phyloP scores from a whole-genome alignment of 2,113 vertebrate species.

The Vidua macroura region DNA sequence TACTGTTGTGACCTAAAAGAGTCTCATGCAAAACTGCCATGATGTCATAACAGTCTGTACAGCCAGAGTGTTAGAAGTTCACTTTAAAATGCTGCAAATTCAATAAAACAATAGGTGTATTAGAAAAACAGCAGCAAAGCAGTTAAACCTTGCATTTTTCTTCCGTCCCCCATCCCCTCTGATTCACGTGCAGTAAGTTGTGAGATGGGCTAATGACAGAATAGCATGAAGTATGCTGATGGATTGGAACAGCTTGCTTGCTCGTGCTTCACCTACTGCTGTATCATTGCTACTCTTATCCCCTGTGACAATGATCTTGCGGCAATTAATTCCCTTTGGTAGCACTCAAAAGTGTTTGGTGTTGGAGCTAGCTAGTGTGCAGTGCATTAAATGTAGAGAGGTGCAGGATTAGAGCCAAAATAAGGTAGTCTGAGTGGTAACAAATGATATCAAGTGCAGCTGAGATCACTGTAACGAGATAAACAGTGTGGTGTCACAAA shows the following conservation, averaged over 20 bases:
- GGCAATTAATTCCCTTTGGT: background rate
- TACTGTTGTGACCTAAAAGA: background rate
- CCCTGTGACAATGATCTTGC: background rate
- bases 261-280: background rate
- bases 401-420: slow-evolving; percentile 24
- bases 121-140: background rate
- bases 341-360: background rate
- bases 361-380: background rate
- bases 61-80: background rate
- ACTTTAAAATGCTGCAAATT: background rate
- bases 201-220: background rate
- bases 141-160: background rate
- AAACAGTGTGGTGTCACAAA: slow-evolving; percentile 68
- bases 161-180: background rate
- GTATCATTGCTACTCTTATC: background rate
- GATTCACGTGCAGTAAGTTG: background rate
- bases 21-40: background rate
- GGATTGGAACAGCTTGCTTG: background rate
- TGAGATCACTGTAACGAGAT: slow-evolving; percentile 65
- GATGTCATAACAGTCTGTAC: background rate
- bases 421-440: slow-evolving; percentile 40
- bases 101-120: background rate
- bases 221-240: background rate
- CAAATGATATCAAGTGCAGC: slow-evolving; percentile 22
- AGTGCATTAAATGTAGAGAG: background rate